Base-by-base conservation (phyloP, 2,113 vertebrate species). In the Hassar affinis region DNA sequence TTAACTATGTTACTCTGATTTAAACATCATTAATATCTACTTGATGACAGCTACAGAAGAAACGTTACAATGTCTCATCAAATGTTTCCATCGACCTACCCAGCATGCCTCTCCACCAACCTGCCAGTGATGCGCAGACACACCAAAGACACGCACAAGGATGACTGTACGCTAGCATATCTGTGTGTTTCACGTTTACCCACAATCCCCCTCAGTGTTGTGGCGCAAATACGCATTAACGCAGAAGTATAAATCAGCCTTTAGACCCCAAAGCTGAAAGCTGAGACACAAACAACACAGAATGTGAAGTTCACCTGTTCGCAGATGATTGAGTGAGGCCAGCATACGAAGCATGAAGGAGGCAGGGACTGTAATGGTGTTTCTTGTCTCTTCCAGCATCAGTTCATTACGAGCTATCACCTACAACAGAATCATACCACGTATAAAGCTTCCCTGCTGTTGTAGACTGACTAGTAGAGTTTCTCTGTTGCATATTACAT, bases 271-370 rank as follows among this genome's bases (percentile, higher is more conserved):
- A 17, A 27, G 25, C 35, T n/a, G 45, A 22, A 45, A 42, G 5
- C 30, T 25, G 68, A 45, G 3, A 45, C 18, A 75, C 6, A 51
- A 47, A 75, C 68, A 25, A n/a, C 14, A 33, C n/a, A 33, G 7
- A 30, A 9, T 78, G 45, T n/a, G 6, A 14, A 9, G 11, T 92
- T 92, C 84, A 99, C 98, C 98, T 92, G 97, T 96, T 93, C 98
- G 94, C 91, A 99, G 97, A 86, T 99, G 97, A 91, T 99, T 99
- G 84, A 99, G 89, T 0, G 98, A 99, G 52, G 97, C 98, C 92
- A 99, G 89, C 97, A 99, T 99, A 86, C 98, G 92, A 84, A 99
- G 91, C 98, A 99, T 99, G 91, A 99, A 99, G 71, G 98, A 99
- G 76, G 98, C 98, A 42, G 98, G 98, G 85, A 99, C 98, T 25